phyloP scores from a whole-genome alignment of 1,140 invertebrate species.

The Onthophagus taurus region DNA sequence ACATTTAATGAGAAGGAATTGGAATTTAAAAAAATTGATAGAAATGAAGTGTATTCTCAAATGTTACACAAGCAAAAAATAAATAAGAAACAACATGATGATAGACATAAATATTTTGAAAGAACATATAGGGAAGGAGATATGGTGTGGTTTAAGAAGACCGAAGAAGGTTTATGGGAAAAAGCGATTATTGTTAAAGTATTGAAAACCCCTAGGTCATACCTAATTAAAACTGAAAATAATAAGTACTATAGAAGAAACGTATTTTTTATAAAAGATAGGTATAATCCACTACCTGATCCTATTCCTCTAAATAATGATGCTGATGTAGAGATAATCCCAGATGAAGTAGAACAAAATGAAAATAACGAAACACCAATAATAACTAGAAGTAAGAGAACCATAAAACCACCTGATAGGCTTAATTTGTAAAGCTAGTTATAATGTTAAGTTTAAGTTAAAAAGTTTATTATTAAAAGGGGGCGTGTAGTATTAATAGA shows the following conservation, averaged over 20 bases:
- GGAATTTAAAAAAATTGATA: not conserved
- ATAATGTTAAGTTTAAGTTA: too few relatives aligned
- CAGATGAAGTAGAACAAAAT: not conserved
- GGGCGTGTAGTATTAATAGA: constrained; percentile 1
- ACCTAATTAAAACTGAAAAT: not conserved
- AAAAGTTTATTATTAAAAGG: not conserved
- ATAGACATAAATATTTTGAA: not conserved
- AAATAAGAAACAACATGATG: not conserved
- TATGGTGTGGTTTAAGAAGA: not conserved
- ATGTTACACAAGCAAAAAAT: not conserved
- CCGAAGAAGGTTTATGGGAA: not conserved
- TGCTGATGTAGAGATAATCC: not conserved
- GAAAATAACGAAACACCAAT: not conserved
- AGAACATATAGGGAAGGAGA: not conserved
- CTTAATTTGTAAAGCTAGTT: too few relatives aligned
- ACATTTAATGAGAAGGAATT: not conserved
- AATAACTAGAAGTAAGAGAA: not conserved
- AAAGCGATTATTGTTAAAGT: not conserved
- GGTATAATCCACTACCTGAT: not conserved
- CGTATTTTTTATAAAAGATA: not conserved
- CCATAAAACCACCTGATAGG: not conserved
- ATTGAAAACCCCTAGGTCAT: not conserved
- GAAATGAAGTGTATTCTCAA: not conserved
- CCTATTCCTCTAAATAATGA: not conserved
- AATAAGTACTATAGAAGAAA: constrained; percentile 1